Base-by-base conservation (phyloP, 2,113 vertebrate species). In the Pseudorasbora parva region DNA sequence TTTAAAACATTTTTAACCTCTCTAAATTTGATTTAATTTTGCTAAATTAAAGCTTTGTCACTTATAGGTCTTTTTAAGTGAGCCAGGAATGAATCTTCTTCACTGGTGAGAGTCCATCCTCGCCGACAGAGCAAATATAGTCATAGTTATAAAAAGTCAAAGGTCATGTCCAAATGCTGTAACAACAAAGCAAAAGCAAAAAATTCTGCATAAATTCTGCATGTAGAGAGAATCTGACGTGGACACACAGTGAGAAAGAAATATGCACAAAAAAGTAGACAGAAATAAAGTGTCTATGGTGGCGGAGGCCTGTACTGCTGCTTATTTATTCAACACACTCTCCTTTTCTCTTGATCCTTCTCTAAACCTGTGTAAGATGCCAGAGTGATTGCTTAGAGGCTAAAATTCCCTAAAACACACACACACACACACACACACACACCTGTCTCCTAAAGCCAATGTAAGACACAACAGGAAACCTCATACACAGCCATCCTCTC, bases 361-460 rank as follows among this genome's bases (percentile, higher is more conserved):
- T 71, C 60, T 74, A 17, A 45, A 41, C 77, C 37, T 19, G n/a
- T 87, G 59, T 85, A 72, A 87, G 91, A 92, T 93, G 89, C 89
- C 89, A 86, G 81, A 89, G 73, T 19, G 72, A 85, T 87, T 74
- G 85, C 86, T 89, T 47, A 68, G 23, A 89, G 90, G 87, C 78
- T 54, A 74, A 82, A 86, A 68, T 54, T 68, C 68, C 57, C 43
- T 83, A n/a, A n/a, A n/a, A n/a, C 90, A 82, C 83, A 79, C 74
- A 71, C 69, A 21, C 91, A 60, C 69, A 21, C 91, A 59, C 74
- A 78, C 71, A 62, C 75, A 85, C 77, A 82, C 86, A 90, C 90
- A 91, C 88, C 91, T 92, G 84, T 88, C 71, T 86, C 89, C 11
- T 2, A 19, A 87, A 87, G 86, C 85, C 81, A 4, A n/a, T 56